Percentiles rank a stretch among this genome's conserved stretches.
Evolutionary conservation across 35 echinoderm and acorn worm genomes (phyloP).

Genomic region (Heliocidaris tuberculata): DNA sequence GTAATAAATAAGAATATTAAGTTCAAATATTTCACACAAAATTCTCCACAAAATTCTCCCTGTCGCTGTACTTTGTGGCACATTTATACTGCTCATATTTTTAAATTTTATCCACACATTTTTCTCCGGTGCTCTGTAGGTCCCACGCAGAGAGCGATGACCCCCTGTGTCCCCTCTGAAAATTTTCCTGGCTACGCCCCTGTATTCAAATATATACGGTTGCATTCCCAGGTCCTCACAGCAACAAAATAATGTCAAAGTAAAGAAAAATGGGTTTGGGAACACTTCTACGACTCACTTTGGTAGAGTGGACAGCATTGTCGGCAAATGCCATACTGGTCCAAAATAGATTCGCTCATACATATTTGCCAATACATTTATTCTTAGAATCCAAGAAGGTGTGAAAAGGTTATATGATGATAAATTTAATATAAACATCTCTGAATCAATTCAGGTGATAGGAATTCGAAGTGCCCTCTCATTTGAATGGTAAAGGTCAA

Average conservation of each 20-base stretch:
- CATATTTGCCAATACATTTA: not conserved
- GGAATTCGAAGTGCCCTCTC: not conserved
- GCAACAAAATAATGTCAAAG: not conserved
- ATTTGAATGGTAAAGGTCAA: not conserved
- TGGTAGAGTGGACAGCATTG: not conserved
- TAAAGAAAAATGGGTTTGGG: not conserved
- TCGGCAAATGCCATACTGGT: not conserved
- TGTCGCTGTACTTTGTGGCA: no score
- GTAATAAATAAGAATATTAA: no score
- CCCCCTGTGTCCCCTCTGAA: not conserved
- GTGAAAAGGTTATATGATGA: not conserved
- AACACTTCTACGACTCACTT: not conserved
- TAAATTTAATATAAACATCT: not conserved
- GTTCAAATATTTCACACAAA: no score
- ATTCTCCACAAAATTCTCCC: no score
- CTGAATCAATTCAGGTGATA: not conserved
- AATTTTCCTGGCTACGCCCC: not conserved
- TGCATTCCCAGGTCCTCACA: not conserved
- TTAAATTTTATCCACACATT: no score
- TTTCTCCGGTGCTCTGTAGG: no score
- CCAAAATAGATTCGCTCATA: not conserved
- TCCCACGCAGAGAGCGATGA: no score
- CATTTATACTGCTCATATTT: no score
- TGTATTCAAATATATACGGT: no score
- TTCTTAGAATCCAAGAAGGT: not conserved